Evolutionary conservation across 2,888 invertebrate species (phyloP).

Genomic region (Apamea crenata): DNA sequence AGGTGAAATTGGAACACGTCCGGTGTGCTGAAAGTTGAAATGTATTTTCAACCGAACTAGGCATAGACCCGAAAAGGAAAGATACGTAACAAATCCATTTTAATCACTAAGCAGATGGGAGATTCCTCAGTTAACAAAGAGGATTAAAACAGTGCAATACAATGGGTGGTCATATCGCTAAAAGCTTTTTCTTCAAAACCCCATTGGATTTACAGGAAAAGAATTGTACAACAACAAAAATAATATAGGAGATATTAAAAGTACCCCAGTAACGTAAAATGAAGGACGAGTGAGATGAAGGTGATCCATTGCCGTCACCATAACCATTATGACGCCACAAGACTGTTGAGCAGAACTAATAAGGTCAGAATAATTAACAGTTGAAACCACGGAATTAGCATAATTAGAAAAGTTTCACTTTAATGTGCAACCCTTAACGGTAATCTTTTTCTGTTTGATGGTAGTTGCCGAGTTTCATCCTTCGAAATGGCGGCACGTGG

Average conservation of each 20-base stretch:
- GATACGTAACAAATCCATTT: background rate
- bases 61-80: background rate
- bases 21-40: background rate
- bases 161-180: background rate
- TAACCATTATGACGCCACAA: slow-evolving; percentile 27
- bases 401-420: slow-evolving; percentile 60
- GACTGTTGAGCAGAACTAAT: slow-evolving; percentile 47
- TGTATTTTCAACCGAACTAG: background rate
- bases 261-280: slow-evolving; percentile 8
- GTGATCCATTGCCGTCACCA: slow-evolving; percentile 25
- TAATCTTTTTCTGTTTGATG: slow-evolving; percentile 45
- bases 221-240: background rate
- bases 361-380: slow-evolving; percentile 53
- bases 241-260: background rate
- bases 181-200: slow-evolving; percentile 17
- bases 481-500: slow-evolving; percentile 16
- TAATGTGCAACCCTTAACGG: slow-evolving; percentile 58
- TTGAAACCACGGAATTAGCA: slow-evolving; percentile 49
- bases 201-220: background rate
- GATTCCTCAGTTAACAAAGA: background rate
- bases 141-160: background rate
- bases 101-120: background rate
- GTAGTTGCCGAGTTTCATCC: slow-evolving; percentile 18
- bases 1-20: background rate
- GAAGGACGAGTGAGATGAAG: background rate